These are phyloP conservation scores for Jaculus jaculus DNA, from an alignment of 2,113 vertebrate genomes.

Conservation along the genomic window DNA sequence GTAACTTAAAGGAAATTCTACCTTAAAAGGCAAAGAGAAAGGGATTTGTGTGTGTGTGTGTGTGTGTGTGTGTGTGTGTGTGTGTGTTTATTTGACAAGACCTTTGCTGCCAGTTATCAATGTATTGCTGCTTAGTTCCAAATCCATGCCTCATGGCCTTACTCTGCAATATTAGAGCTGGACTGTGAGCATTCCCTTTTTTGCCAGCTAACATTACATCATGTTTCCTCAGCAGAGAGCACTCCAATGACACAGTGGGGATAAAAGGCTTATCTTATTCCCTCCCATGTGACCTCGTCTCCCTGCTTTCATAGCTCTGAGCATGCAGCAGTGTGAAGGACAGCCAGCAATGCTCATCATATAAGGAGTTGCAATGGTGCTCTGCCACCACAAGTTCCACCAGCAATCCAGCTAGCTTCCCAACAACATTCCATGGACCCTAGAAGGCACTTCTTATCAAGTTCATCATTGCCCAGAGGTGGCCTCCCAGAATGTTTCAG, in stretches of 20 bases:
- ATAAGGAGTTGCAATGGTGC: neutral
- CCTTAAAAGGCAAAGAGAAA: constrained; percentile 1
- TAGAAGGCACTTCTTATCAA: neutral
- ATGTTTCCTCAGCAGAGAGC: neutral
- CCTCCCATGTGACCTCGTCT: neutral
- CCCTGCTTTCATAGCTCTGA: neutral
- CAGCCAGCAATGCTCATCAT: neutral
- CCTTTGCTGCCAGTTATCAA: neutral
- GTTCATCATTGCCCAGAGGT: neutral
- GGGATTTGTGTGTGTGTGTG: too few relatives aligned
- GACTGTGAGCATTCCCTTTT: neutral
- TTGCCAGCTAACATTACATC: neutral
- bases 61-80: too few relatives aligned
- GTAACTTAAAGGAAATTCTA: neutral
- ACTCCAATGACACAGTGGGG: neutral
- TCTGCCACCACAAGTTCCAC: neutral
- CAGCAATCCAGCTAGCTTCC: neutral
- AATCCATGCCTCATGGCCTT: neutral
- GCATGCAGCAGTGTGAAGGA: neutral
- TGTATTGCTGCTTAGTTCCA: neutral
- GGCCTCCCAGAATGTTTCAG: neutral
- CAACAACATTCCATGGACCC: neutral
- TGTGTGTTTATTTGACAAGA: too few relatives aligned
- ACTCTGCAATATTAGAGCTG: neutral
- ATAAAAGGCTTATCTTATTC: neutral